Conservation (phyloP, 2,888 invertebrate species). For the Xestia ashworthii region DNA sequence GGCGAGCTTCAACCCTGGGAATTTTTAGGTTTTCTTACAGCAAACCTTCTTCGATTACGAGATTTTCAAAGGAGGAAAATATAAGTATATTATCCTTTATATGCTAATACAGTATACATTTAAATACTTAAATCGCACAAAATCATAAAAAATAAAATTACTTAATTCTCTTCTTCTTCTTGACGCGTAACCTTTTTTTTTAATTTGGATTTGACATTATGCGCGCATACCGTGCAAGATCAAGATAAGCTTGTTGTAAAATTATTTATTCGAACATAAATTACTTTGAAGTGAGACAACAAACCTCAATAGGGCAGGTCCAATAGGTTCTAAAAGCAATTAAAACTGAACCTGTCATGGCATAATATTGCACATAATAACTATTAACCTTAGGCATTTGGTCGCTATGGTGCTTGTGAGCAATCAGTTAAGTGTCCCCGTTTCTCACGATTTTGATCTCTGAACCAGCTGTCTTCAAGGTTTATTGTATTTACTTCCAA, state of each 20-base stretch:
- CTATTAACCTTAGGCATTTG: background rate
- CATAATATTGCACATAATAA: background rate
- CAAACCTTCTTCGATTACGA: too few relatives aligned
- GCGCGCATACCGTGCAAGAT: background rate
- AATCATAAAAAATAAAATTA: too few relatives aligned
- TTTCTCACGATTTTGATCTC: constrained; percentile 26
- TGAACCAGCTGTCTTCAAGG: constrained; percentile 14
- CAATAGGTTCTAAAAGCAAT: background rate
- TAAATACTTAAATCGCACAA: too few relatives aligned
- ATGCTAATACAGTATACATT: too few relatives aligned
- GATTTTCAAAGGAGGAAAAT: too few relatives aligned
- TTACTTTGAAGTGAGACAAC: background rate
- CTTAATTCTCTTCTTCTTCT: too few relatives aligned
- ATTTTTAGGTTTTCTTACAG: too few relatives aligned
- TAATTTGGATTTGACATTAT: background rate
- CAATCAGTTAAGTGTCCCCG: background rate
- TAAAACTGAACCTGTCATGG: background rate
- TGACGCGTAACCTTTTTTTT: background rate
- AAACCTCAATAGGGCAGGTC: background rate
- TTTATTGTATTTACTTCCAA: background rate
- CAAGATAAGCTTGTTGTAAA: background rate
- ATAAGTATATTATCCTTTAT: too few relatives aligned
- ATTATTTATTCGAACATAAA: background rate
- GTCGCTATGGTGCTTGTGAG: constrained; percentile 9
- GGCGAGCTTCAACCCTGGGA: too few relatives aligned